Evolutionary conservation across 2,888 invertebrate species (phyloP), one percentile per base, ranked within the genome.

Genomic region (Tyria jacobaeae): DNA sequence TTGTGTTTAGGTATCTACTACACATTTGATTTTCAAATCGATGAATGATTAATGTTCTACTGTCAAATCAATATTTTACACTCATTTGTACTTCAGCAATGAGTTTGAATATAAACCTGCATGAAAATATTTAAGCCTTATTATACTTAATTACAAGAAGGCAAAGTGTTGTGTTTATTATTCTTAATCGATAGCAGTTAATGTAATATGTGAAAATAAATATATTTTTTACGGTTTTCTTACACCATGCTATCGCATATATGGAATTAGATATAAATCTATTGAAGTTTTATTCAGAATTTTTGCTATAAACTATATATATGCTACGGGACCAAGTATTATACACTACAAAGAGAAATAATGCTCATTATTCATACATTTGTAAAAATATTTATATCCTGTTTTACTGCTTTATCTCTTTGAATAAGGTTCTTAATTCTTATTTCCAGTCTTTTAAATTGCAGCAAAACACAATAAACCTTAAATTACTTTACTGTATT

Each of bases 401-500:
- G 5, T 44, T 44, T 44, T 21, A 21, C 10, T 21, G 12, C 4
- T 21, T 17, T 44, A 10, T 4, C 12, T 44, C 3, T 21, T 53
- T n/a, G 24, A 21, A 53, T n/a, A 49, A n/a, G 1, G n/a, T 25
- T 9, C 25, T 21, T 24, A 48, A 10, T 1, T n/a, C 12, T 15
- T n/a, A 52, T 54, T 52, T 27, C 4, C 21, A n/a, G 12, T n/a
- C 17, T 51, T 15, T 62, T 60, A 58, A 62, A 58, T 48, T 53
- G 48, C 47, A 64, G 52, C 55, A 65, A 60, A 69, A 65, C 63
- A 69, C 55, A 74, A 63, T 77, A 71, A 64, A 75, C 58, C 66
- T 54, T 66, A 64, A 75, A 75, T 77, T 75, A 77, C 64, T 66
- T 55, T 51, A 49, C 52, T 75, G 66, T 77, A 71, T 71, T 74